Evolutionary conservation across 2,113 vertebrate species (phyloP).

Genomic region (Sturnus vulgaris): DNA sequence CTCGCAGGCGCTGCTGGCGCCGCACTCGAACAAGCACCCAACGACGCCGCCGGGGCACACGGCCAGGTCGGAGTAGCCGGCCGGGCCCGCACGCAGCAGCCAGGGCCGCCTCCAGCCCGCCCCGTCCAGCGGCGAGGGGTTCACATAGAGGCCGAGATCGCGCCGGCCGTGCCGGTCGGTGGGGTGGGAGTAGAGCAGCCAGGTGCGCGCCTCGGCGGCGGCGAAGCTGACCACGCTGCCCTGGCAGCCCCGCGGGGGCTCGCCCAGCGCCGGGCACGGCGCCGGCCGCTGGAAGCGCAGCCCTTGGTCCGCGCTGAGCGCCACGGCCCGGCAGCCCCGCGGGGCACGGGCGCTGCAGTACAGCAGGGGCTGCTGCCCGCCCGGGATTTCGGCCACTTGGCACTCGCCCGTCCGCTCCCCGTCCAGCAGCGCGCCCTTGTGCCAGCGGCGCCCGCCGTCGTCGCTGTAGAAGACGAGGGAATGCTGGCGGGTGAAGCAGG

Average conservation of each 20-base stretch:
- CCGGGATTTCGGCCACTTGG: slow-evolving; percentile 81
- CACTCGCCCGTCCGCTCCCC: slow-evolving; percentile 77
- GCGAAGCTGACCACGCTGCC: slow-evolving; percentile 88
- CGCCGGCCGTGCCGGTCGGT: slow-evolving; percentile 66
- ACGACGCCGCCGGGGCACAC: slow-evolving; percentile 69
- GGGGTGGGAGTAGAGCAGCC: slow-evolving; percentile 91
- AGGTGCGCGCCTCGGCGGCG: not conserved
- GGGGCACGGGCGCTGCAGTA: slow-evolving; percentile 85
- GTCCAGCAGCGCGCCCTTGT: slow-evolving; percentile 53
- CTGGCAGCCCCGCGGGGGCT: slow-evolving; percentile 81
- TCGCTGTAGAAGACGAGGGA: slow-evolving; percentile 87
- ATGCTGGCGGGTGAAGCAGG: slow-evolving; percentile 65
- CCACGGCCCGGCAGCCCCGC: slow-evolving; percentile 73
- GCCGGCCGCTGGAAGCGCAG: slow-evolving; percentile 67
- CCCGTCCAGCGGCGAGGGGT: slow-evolving; percentile 71
- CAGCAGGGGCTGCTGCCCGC: not conserved
- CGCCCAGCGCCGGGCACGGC: slow-evolving; percentile 67
- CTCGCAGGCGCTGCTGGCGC: slow-evolving; percentile 48
- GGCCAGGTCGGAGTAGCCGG: slow-evolving; percentile 89
- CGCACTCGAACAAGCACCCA: slow-evolving; percentile 87
- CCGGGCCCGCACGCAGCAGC: slow-evolving; percentile 81
- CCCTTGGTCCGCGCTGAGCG: slow-evolving; percentile 75
- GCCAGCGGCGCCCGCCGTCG: slow-evolving; percentile 81
- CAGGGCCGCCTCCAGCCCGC: slow-evolving; percentile 75
- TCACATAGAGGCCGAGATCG: slow-evolving; percentile 86